These are phyloP conservation scores for Anableps anableps DNA, from an alignment of 2,797 vertebrate species.

Conservation along the genomic window DNA sequence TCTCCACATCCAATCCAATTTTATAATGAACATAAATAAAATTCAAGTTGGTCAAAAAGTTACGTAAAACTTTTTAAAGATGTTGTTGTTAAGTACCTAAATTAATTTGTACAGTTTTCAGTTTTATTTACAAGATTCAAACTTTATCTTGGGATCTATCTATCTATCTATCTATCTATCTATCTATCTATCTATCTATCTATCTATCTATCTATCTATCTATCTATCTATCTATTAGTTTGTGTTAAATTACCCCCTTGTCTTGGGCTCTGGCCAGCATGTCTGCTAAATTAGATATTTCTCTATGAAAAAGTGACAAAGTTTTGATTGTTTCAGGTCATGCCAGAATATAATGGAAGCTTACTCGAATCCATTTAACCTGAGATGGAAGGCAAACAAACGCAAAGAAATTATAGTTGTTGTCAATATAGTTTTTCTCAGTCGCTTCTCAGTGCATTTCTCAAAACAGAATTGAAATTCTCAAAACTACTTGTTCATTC, in stretches of 20 bases:
- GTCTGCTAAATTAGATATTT: neutral
- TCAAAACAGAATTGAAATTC: no score
- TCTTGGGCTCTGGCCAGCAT: neutral
- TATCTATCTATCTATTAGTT: neutral
- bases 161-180: no score
- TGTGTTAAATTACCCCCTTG: neutral
- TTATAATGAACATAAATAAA: neutral
- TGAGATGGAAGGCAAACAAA: neutral
- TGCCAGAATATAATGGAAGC: neutral
- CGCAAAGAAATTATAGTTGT: neutral
- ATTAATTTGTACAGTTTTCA: neutral
- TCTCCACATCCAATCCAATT: slow-evolving; percentile 29
- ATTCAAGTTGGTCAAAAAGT: neutral
- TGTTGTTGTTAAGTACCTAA: neutral
- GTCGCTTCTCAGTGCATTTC: no score
- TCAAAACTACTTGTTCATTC: no score
- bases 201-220: neutral
- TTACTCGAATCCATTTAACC: neutral
- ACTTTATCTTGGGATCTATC: neutral
- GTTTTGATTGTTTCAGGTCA: neutral
- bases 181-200: neutral
- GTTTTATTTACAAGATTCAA: no score
- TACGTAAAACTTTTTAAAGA: neutral
- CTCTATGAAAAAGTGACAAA: neutral
- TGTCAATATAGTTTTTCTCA: no score